Evolutionary conservation across 2,888 invertebrate species (phyloP).

Genomic region (Polymixis lichenea): DNA sequence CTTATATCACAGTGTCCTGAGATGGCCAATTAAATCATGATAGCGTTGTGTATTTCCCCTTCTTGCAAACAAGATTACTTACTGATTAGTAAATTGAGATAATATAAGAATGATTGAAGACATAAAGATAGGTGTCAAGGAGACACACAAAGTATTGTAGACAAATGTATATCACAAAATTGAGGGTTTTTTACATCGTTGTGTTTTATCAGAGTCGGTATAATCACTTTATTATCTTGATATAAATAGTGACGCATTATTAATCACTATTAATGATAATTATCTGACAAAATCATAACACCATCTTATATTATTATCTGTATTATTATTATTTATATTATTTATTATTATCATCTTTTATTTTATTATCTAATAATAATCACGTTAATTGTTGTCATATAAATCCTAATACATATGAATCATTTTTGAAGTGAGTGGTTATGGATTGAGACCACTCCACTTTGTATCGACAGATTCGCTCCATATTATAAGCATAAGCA

Average conservation of each 20-base stretch:
- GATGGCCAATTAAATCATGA: neutral
- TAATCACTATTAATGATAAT: neutral
- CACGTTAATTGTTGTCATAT: neutral
- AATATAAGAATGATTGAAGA: neutral
- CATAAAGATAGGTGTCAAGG: neutral
- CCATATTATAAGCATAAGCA: too few species aligned
- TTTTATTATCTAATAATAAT: neutral
- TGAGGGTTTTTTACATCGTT: neutral
- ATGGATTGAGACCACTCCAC: neutral
- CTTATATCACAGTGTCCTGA: neutral
- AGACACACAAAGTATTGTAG: neutral
- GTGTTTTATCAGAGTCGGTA: neutral
- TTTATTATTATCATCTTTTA: too few species aligned
- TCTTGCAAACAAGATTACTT: neutral
- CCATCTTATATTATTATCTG: too few species aligned
- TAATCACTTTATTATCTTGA: neutral
- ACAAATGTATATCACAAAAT: neutral
- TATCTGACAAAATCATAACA: neutral
- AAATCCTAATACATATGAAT: neutral
- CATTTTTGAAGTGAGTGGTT: neutral
- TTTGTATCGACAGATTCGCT: neutral
- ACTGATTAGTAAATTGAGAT: neutral
- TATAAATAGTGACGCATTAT: neutral
- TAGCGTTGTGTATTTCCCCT: neutral
- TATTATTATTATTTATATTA: too few species aligned